Conservation (phyloP, 1,140 invertebrate genomes). For the Meloidogyne chitwoodi region DNA sequence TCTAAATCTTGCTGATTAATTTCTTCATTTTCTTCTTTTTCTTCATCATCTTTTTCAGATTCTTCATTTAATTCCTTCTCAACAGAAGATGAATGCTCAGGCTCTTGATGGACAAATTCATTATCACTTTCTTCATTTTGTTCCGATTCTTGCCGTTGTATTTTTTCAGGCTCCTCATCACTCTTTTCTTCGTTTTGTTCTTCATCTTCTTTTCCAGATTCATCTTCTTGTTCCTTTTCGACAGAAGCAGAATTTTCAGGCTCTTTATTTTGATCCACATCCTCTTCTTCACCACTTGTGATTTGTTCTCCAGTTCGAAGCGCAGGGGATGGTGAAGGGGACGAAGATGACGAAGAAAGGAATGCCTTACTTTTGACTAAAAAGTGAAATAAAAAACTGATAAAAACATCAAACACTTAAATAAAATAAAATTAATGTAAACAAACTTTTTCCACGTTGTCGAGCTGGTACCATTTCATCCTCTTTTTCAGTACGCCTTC, state of each 20-base stretch:
- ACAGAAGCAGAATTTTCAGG: neutral
- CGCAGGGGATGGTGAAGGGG: neutral
- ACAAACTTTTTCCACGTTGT: constrained; percentile 33
- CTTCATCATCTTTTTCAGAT: neutral
- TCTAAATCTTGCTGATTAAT: neutral
- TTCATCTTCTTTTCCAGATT: neutral
- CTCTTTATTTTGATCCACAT: neutral
- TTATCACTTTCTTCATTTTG: neutral
- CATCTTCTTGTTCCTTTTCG: neutral
- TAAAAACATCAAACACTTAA: neutral
- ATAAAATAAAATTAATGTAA: neutral
- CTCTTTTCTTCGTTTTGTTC: neutral
- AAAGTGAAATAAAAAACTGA: neutral
- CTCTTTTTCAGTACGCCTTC: neutral
- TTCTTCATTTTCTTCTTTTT: neutral
- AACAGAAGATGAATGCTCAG: neutral
- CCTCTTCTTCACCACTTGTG: neutral
- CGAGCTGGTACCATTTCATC: constrained; percentile 27
- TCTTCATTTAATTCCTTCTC: neutral
- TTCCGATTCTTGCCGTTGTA: neutral
- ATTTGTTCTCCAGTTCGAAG: neutral
- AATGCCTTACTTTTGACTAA: constrained; percentile 40
- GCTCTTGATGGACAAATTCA: neutral
- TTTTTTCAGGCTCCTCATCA: neutral
- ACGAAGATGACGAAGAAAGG: constrained; percentile 28